phyloP scores from a whole-genome alignment of 2,888 invertebrate species.

The Listrodromus nycthemerus region DNA sequence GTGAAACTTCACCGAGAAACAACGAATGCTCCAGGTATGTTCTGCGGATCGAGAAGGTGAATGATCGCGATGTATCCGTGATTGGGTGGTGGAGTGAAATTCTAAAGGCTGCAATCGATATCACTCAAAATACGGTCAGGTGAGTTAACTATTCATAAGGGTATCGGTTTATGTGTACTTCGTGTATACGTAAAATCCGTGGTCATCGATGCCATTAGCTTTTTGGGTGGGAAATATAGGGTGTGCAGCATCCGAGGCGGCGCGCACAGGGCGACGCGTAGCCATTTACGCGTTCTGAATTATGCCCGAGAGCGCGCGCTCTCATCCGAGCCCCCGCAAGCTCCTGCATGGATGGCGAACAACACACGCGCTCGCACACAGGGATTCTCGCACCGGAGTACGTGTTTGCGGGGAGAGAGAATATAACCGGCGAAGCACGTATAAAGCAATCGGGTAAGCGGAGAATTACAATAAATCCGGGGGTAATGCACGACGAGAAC shows the following conservation, averaged over 20 bases:
- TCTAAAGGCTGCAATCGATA: constrained; percentile 56
- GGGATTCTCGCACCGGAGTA: neutral
- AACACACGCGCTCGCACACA: constrained; percentile 39
- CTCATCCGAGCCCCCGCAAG: constrained; percentile 20
- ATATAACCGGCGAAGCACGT: constrained; percentile 74
- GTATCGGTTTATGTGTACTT: constrained; percentile 54
- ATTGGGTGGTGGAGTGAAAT: constrained; percentile 21
- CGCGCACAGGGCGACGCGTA: constrained; percentile 48
- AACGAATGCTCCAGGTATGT: neutral
- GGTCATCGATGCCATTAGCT: constrained; percentile 64
- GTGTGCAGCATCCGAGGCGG: constrained; percentile 50
- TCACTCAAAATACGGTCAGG: constrained; percentile 67
- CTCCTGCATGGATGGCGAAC: neutral
- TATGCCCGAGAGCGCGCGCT: constrained; percentile 71
- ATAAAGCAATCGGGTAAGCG: constrained; percentile 80
- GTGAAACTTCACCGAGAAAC: neutral
- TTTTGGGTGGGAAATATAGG: constrained; percentile 48
- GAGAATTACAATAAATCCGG: constrained; percentile 83
- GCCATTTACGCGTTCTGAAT: constrained; percentile 75
- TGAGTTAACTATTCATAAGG: constrained; percentile 59
- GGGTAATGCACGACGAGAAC: constrained; percentile 77
- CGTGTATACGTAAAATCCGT: constrained; percentile 63
- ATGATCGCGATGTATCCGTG: constrained; percentile 49
- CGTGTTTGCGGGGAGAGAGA: constrained; percentile 66
- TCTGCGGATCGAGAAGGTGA: neutral